Percentiles rank a stretch among this genome's conserved stretches.
These are phyloP conservation scores for Phasianus colchicus DNA, from an alignment of 2,113 vertebrate genomes.

Conservation along the genomic window DNA sequence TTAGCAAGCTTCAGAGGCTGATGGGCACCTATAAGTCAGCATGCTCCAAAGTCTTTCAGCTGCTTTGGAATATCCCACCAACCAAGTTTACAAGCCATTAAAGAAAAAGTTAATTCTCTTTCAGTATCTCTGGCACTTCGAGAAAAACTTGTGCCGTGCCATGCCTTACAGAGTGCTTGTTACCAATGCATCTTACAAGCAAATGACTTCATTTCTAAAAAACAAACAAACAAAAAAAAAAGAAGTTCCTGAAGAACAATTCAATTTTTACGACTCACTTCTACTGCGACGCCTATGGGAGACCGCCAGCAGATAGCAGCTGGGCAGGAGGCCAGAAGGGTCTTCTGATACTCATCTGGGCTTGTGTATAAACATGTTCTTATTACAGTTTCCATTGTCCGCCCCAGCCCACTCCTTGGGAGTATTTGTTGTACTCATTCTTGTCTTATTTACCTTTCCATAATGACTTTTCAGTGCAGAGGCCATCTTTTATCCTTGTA, in stretches of 20 bases:
- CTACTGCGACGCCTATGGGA: neutral
- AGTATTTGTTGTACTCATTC: conserved; percentile 63
- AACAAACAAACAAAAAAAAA: neutral
- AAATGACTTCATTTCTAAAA: neutral
- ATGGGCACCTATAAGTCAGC: neutral
- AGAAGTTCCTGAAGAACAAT: neutral
- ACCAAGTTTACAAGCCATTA: neutral
- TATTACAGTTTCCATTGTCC: conserved; percentile 25
- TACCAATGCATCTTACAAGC: neutral
- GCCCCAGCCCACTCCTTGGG: conserved; percentile 23
- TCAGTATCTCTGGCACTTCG: neutral
- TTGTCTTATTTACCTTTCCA: conserved; percentile 59
- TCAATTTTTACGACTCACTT: neutral
- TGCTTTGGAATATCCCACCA: neutral
- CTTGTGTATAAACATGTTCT: conserved; percentile 44
- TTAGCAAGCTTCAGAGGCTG: neutral
- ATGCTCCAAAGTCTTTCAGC: neutral
- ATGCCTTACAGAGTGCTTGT: neutral
- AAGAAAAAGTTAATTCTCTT: neutral
- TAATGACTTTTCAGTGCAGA: conserved; percentile 62
- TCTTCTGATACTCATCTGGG: conserved; percentile 63
- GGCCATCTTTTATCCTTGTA: conserved; percentile 37
- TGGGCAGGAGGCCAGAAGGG: conserved; percentile 41
- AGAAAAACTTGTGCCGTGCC: neutral
- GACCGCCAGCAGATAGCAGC: neutral